phyloP scores from a whole-genome alignment of 2,888 invertebrate species.

The Lucinisca nassula region DNA sequence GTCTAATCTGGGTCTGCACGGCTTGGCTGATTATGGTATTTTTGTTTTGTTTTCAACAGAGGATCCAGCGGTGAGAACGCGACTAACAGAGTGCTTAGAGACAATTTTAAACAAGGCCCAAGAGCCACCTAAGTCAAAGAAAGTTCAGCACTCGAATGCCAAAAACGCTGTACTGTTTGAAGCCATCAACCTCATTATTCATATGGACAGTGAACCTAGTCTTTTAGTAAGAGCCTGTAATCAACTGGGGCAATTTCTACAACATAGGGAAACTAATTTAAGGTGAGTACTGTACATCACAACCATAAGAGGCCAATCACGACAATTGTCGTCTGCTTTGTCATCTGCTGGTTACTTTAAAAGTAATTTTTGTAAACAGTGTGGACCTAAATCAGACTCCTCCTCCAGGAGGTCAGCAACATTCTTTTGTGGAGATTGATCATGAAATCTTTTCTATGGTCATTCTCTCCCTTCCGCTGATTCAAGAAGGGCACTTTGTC shows the following conservation, averaged over 20 bases:
- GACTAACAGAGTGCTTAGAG: constrained; percentile 99
- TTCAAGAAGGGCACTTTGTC: too few relatives aligned
- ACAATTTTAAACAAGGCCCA: constrained; percentile 99
- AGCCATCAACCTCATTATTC: constrained; percentile 99
- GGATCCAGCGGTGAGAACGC: constrained; percentile 98
- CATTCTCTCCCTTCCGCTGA: too few relatives aligned
- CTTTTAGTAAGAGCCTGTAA: constrained; percentile 99
- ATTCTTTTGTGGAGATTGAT: too few relatives aligned
- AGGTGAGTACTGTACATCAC: constrained; percentile 90
- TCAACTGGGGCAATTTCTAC: constrained; percentile 99
- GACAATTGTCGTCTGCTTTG: too few relatives aligned
- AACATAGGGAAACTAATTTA: constrained; percentile 97
- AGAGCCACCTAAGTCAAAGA: constrained; percentile 99
- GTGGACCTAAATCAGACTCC: too few relatives aligned
- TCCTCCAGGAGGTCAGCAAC: too few relatives aligned
- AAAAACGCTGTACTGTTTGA: constrained; percentile 99
- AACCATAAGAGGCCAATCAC: too few relatives aligned
- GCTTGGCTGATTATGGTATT: too few relatives aligned
- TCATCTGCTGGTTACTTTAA: too few relatives aligned
- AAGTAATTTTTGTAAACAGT: too few relatives aligned
- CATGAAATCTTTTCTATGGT: too few relatives aligned
- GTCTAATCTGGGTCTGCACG: too few relatives aligned
- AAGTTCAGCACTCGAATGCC: constrained; percentile 99
- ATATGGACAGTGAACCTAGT: constrained; percentile 99
- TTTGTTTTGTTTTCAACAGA: constrained; percentile 78